Evolutionary conservation across 2,113 vertebrate species (phyloP).

Genomic region (Platichthys flesus): DNA sequence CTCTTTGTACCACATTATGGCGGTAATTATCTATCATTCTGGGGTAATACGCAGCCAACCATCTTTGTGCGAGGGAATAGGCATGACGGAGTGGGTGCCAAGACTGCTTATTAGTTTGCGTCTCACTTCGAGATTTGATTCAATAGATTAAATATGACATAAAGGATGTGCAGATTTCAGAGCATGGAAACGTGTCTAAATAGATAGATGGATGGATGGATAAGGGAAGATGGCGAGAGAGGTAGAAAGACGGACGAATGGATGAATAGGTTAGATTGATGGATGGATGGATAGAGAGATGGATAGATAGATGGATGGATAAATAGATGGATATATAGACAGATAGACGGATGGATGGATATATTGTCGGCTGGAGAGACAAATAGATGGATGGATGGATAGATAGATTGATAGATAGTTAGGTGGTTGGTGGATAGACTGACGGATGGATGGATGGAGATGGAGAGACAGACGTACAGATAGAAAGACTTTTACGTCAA

Average conservation of each 20-base stretch:
- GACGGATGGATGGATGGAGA: slow-evolving; percentile 45
- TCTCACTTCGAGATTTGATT: slow-evolving; percentile 67
- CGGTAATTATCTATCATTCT: slow-evolving; percentile 70
- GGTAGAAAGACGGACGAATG: slow-evolving; percentile 25
- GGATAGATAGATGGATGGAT: slow-evolving; percentile 46
- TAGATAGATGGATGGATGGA: slow-evolving; percentile 40
- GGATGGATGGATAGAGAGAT: slow-evolving; percentile 2
- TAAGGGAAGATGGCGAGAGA: neutral
- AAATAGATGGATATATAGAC: too few relatives aligned
- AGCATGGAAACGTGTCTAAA: slow-evolving; percentile 6
- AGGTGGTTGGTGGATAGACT: too few relatives aligned
- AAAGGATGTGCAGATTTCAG: slow-evolving; percentile 37
- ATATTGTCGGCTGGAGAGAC: slow-evolving; percentile 14
- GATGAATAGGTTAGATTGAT: slow-evolving; percentile 5
- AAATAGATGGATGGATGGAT: slow-evolving; percentile 26
- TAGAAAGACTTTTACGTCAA: slow-evolving; percentile 17
- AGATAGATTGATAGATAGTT: slow-evolving; percentile 37
- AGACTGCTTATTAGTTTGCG: slow-evolving; percentile 67
- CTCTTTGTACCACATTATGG: slow-evolving; percentile 66
- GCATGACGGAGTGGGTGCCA: slow-evolving; percentile 69
- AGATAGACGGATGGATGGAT: too few relatives aligned
- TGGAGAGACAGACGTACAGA: slow-evolving; percentile 29
- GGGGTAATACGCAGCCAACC: slow-evolving; percentile 55
- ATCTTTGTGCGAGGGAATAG: slow-evolving; percentile 62
- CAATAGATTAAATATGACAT: slow-evolving; percentile 15